Evolutionary conservation across 2,888 invertebrate species (phyloP), one percentile per base, ranked within the genome.

Genomic region (Mesochorus sp.): DNA sequence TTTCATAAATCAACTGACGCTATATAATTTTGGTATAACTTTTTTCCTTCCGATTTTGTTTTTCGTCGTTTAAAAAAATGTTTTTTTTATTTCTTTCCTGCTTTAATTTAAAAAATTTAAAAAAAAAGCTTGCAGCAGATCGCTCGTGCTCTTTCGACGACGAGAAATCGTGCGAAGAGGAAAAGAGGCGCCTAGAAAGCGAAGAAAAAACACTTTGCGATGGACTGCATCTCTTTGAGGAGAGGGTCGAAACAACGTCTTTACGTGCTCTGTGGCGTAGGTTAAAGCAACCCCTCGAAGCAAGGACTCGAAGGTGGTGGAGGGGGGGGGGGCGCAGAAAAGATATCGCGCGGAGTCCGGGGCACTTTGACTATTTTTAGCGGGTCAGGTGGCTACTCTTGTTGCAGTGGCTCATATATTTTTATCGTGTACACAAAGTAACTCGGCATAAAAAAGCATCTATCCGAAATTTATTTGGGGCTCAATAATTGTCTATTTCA

Each of bases 291-390:
- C 71, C 62, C 70, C 82, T 81, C 76, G 70, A 68, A 67, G 74
- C 79, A 47, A 76, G 79, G 57, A 59, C 76, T 66, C 71, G 53
- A 37, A n/a, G 39, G 14, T 5, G 39, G 10, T 0, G 39, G 39
- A 3, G 8, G 39, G 4, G n/a, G n/a, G 3, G 66, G 57, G 53
- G 47, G 28, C 51, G 64, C 17, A 53, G 55, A 49, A n/a, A 66
- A 70, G 70, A 79, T 72, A 67, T 66, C 42, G 64, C n/a, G 28
- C n/a, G 14, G 61, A 53, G 68, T 53, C 47, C 64, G 51, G 74
- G 76, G 73, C 66, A 76, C 81, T 81, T 64, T 67, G 67, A 61
- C 81, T 87, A 87, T 86, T 87, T 85, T 85, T 85, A 85, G 83
- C 80, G 76, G 84, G 85, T 85, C 84, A 87, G 84, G 85, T 85